A percentile compares a stretch with the other conserved stretches of the same genome.
Evolutionary conservation across 2,113 vertebrate genomes (phyloP).

Genomic region (Nettapus auritus): DNA sequence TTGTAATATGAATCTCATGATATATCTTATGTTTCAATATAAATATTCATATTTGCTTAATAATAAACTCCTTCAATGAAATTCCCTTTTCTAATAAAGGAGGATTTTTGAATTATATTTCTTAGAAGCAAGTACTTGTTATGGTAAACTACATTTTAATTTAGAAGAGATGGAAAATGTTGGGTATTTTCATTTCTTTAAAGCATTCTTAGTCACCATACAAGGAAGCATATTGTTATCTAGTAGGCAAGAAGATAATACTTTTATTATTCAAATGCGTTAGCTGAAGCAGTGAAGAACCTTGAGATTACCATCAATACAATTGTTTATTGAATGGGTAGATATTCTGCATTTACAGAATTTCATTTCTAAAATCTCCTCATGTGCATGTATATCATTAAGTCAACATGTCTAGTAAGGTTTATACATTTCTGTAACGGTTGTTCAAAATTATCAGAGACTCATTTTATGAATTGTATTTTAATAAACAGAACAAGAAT

Average conservation of each 20-base stretch:
- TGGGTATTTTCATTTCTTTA: not conserved
- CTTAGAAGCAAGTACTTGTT: not conserved
- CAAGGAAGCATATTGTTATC: not conserved
- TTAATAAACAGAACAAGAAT: constrained; percentile 88
- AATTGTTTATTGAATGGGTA: not conserved
- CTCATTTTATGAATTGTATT: constrained; percentile 54
- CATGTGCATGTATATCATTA: not conserved
- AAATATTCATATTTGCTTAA: not conserved
- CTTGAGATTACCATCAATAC: not conserved
- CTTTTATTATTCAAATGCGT: constrained; percentile 5
- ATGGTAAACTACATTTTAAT: not conserved
- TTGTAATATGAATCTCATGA: not conserved
- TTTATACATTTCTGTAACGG: not conserved
- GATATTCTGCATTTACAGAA: not conserved
- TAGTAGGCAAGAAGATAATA: not conserved
- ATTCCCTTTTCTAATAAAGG: not conserved
- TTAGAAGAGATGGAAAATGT: not conserved
- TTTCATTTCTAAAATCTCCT: not conserved
- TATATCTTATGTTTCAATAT: not conserved
- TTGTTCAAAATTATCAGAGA: not conserved
- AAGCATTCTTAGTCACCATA: not conserved
- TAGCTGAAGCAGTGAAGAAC: constrained; percentile 1
- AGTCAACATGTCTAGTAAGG: not conserved
- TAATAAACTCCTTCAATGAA: not conserved
- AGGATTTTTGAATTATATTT: not conserved